Evolutionary conservation across 2,113 vertebrate species (phyloP).

Genomic region (Asarcornis scutulata): DNA sequence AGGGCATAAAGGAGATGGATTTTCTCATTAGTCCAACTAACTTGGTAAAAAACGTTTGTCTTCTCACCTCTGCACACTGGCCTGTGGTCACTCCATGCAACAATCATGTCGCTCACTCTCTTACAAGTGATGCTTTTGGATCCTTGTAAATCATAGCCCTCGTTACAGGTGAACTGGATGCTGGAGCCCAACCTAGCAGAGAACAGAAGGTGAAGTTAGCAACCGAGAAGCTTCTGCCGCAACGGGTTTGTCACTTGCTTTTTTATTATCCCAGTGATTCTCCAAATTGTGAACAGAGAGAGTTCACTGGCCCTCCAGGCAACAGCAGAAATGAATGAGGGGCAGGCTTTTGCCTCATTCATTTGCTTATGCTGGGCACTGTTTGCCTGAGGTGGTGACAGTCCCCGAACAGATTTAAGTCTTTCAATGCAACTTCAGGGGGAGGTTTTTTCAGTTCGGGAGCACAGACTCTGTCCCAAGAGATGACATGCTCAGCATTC

Average conservation of each 20-base stretch:
- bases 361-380: fast-evolving
- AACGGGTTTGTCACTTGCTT: background rate
- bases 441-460: background rate
- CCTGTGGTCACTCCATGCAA: slow-evolving; percentile 97
- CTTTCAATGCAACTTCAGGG: background rate
- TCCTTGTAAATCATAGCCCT: slow-evolving; percentile 96
- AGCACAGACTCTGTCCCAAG: background rate
- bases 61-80: slow-evolving; percentile 94
- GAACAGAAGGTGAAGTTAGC: background rate
- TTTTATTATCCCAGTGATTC: background rate
- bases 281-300: background rate
- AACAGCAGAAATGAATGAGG: background rate
- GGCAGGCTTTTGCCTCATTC: background rate
- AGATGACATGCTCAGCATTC: fast-evolving
- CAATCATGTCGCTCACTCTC: slow-evolving; percentile 94
- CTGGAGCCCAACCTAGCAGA: slow-evolving; percentile 91
- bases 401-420: background rate
- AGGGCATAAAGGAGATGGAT: background rate
- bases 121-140: slow-evolving; percentile 98
- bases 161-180: slow-evolving; percentile 96
- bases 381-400: background rate
- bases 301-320: background rate
- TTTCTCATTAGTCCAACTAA: background rate
- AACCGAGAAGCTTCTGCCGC: fast-evolving
- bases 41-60: background rate